Evolutionary conservation across 2,113 vertebrate species (phyloP).

Genomic region (Tetraodon nigroviridis): DNA sequence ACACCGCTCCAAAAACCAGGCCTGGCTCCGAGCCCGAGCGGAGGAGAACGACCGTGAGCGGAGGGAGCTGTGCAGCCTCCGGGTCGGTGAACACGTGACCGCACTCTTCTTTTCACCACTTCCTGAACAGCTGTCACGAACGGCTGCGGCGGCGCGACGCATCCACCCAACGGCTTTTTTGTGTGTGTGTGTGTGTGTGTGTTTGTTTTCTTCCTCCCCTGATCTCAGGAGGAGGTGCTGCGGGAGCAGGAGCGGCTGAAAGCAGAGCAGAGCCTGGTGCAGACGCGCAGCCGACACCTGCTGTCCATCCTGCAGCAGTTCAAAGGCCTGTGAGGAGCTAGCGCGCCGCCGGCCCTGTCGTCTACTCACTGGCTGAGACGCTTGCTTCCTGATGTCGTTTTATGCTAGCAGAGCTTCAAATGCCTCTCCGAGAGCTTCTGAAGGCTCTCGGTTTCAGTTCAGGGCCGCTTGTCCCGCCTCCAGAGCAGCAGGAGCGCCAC

Average conservation of each 20-base stretch:
- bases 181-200: too few relatives aligned
- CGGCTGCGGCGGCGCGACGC: neutral
- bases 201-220: too few relatives aligned
- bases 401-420: too few relatives aligned
- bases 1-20: conserved; percentile 71
- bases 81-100: conserved; percentile 42
- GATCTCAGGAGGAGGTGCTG: conserved; percentile 71
- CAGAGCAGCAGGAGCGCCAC: too few relatives aligned
- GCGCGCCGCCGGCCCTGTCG: neutral
- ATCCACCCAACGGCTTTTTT: neutral
- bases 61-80: conserved; percentile 69
- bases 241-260: conserved; percentile 71
- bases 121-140: neutral
- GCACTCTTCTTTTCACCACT: neutral
- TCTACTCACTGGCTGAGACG: too few relatives aligned
- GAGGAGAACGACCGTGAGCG: conserved; percentile 74
- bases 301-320: conserved; percentile 83
- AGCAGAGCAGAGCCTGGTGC: conserved; percentile 74
- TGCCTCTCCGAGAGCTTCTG: too few relatives aligned
- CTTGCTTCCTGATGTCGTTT: too few relatives aligned
- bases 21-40: conserved; percentile 67
- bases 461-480: too few relatives aligned
- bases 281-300: conserved; percentile 76
- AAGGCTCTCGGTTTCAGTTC: too few relatives aligned
- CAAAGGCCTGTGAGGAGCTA: conserved; percentile 76